Evolutionary conservation across 2,888 invertebrate species (phyloP), one percentile per base, ranked within the genome.

Genomic region (Beris morrisii): DNA sequence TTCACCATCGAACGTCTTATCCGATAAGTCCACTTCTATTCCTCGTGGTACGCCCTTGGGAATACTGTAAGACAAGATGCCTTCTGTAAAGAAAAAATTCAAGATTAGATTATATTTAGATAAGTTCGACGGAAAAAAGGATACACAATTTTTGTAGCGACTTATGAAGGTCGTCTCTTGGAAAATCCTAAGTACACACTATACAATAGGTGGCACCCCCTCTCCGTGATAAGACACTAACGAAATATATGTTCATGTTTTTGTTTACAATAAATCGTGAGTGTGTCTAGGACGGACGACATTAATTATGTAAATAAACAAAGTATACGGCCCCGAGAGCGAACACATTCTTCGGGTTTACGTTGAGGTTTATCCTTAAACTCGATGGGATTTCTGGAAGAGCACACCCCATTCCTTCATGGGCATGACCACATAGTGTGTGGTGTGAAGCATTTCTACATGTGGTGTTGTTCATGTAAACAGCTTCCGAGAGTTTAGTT

Each of bases 21-120:
- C 93, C 67, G 87, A 86, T 65, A 92, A 84, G 79, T 91, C 90
- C 73, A 92, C 84, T 75, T 90, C 91, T 69, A 87, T 84, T 64
- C 89, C 85, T 75, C 88, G 86, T 69, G 85, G 84, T 59, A 86
- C 83, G 73, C 91, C 90, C 79, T 89, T 88, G 32, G 90, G 89
- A 84, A 90, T 88, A 72, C 88, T 86, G 81, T 94, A 94, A 71
- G 90, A 88, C 73, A 91, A 81, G 70, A 93, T 83, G 68, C 91
- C 90, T 79, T 90, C 92, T 92, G 84, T 31, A 81, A 82, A 70
- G 52, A 54, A 57, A 52, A 50, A 66, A 66, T 15, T 43, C 6
- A 44, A 55, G 55, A 54, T n/a, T 22, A 64, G 54, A 22, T 53
- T 9, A 28, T 15, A 28, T 53, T 53, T 30, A 54, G 11, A 54